A percentile compares a stretch with the other conserved stretches of the same genome.
Conservation (phyloP, 2,797 vertebrate genomes). For the Rhynchotus rufescens region DNA sequence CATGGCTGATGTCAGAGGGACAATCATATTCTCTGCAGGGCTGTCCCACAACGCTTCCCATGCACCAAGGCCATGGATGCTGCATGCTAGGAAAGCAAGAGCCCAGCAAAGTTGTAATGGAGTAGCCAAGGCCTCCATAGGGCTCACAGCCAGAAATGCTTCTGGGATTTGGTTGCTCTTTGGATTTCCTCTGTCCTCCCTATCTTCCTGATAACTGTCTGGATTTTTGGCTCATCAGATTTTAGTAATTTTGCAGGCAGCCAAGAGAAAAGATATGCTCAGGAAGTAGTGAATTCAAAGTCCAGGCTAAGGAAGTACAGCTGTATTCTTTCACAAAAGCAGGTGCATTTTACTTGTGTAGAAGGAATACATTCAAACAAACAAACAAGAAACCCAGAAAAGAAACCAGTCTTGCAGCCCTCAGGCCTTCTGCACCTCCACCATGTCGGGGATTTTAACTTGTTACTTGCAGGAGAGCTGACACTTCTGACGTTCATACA, state of each 20-base stretch:
- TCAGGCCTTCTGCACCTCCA: not conserved
- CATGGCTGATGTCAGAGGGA: not conserved
- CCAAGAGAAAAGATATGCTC: not conserved
- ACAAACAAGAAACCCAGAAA: not conserved
- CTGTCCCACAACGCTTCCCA: not conserved
- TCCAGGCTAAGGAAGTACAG: not conserved
- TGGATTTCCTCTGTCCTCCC: not conserved
- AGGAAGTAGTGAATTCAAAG: not conserved
- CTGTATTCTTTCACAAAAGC: not conserved
- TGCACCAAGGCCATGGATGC: not conserved
- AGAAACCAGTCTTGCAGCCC: not conserved
- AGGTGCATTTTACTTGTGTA: not conserved
- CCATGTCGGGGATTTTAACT: not conserved
- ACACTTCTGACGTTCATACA: fast-evolving
- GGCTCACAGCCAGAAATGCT: not conserved
- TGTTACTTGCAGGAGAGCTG: not conserved
- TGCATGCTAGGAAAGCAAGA: not conserved
- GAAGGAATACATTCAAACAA: not conserved
- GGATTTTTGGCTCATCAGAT: not conserved
- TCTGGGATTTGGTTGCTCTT: not conserved
- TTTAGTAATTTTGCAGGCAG: not conserved
- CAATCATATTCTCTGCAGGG: not conserved
- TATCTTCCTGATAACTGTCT: not conserved
- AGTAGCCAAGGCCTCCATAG: not conserved
- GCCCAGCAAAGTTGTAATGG: not conserved